phyloP scores from a whole-genome alignment of 2,797 vertebrate species.

The Rhabdomys pumilio region DNA sequence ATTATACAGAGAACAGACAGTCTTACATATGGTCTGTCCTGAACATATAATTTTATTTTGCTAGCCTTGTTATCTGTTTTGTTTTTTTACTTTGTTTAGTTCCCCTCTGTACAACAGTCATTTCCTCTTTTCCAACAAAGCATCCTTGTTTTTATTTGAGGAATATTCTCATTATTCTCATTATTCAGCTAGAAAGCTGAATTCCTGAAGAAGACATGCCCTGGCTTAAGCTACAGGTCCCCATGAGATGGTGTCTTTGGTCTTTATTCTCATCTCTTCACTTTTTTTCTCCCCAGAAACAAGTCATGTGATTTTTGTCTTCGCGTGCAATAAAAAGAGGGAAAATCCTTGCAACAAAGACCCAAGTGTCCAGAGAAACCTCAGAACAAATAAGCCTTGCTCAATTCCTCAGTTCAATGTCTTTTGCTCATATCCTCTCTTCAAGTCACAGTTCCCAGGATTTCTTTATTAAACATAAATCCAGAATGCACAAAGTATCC shows the following conservation, averaged over 20 bases:
- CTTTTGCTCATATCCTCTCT: not conserved
- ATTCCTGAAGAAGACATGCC: not conserved
- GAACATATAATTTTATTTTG: not conserved
- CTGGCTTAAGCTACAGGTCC: not conserved
- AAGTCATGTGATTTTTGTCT: not conserved
- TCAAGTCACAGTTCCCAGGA: not conserved
- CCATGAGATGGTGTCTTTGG: not conserved
- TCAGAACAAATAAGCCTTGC: not conserved
- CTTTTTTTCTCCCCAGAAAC: not conserved
- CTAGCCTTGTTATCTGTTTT: not conserved
- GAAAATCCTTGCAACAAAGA: not conserved
- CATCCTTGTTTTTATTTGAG: not conserved
- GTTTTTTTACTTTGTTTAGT: not conserved
- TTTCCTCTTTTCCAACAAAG: conserved; percentile 14
- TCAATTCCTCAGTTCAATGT: not conserved
- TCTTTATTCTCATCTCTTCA: not conserved
- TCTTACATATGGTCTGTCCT: not conserved
- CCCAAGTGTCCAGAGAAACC: not conserved
- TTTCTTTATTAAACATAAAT: not conserved
- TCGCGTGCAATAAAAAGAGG: not conserved
- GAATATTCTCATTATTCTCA: too few relatives aligned
- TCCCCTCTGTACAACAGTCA: not conserved
- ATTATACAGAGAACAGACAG: not conserved
- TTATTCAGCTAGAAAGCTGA: not conserved
- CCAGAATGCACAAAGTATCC: not conserved